Conservation (phyloP, 1,140 invertebrate genomes). For the Penaeus japonicus region DNA sequence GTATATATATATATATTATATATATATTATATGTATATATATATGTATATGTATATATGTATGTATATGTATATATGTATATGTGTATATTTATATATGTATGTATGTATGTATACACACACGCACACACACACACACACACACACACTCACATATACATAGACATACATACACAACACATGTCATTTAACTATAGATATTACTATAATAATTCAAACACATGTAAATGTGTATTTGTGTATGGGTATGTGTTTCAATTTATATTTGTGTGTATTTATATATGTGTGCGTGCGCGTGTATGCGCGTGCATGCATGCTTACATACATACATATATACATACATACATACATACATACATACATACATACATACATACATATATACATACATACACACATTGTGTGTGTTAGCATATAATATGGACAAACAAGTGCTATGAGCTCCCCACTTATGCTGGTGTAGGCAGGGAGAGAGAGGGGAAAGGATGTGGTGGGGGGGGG, state of each 20-base stretch:
- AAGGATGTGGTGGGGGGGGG: not conserved
- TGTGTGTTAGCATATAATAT: not conserved
- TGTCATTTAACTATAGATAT: too few species aligned
- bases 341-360: not conserved
- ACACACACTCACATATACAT: not conserved
- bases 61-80: slow-evolving; percentile 1
- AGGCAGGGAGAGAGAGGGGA: not conserved
- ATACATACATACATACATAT: not conserved
- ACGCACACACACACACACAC: not conserved
- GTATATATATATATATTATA: not conserved
- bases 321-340: not conserved
- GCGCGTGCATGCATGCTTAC: too few species aligned
- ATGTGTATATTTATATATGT: too few species aligned
- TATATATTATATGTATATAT: slow-evolving; percentile 9
- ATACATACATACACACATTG: not conserved
- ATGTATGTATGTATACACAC: too few species aligned
- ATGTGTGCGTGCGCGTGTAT: too few species aligned
- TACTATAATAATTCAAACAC: too few species aligned
- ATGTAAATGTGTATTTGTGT: too few species aligned
- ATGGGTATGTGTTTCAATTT: too few species aligned
- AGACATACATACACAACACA: not conserved
- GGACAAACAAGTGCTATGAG: not conserved
- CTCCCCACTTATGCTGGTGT: not conserved
- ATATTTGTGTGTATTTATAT: too few species aligned
- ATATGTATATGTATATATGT: slow-evolving; percentile 1